Evolutionary conservation across 2,113 vertebrate species (phyloP), one percentile per base, ranked within the genome.

Genomic region (Eulacestoma nigropectus): DNA sequence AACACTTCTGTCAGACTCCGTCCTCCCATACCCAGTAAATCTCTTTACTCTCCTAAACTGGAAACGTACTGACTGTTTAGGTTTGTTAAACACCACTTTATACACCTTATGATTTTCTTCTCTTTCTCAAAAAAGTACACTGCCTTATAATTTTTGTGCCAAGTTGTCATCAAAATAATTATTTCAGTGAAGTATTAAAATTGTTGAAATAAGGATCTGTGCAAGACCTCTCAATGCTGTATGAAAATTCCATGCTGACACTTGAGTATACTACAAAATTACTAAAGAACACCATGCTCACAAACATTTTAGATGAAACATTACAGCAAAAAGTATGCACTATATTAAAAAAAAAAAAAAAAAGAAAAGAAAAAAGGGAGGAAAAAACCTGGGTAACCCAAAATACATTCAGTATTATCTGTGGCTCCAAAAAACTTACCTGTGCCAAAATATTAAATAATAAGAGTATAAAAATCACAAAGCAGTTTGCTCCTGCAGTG

Each of bases 381-480:
- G 1, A 5, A 8, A 20, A 56, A n/a, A 16, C 8, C 14, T 59
- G 37, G 26, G 29, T 86, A 82, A 55, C 8, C 5, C 20, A 62
- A 84, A 84, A 65, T 7, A 44, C 3, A 60, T 52, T 74, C 7
- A 16, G 0, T 53, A 33, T 6, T 39, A 47, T 7, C 70, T 83
- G 25, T 8, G 4, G 10, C 19, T 72, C 46, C 42, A 3, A 8
- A 35, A 6, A 77, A 96, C 78, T 33, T 97, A 99, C 99, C 98
- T 99, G 99, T 79, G 99, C 97, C 53, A 98, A 91, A 55, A 99
- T 9, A 95, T 99, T 99, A 25, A 99, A 23, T 12, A 98, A 3
- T 5, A 99, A 0, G 9, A 99, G 96, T 11, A 97, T 10, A 44
- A 99, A 60, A 93, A 99, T 95, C 35, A 98, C 23, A 3, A 98